Conservation (phyloP, 2,113 vertebrate genomes). For the Perca schrenkii region DNA sequence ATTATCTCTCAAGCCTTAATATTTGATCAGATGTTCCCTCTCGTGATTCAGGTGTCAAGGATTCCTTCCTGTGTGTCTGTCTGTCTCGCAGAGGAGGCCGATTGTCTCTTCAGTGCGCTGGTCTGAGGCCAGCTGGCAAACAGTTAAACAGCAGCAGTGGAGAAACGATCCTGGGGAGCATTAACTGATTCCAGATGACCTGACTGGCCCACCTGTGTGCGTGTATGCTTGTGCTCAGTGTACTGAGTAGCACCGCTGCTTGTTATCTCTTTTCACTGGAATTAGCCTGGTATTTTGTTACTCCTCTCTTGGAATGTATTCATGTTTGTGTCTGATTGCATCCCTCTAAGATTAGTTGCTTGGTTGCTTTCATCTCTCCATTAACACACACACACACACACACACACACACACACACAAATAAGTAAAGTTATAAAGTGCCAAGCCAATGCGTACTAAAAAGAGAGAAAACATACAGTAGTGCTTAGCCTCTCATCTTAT, state of each 20-base stretch:
- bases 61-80: conserved; percentile 39
- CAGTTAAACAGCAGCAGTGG: conserved; percentile 37
- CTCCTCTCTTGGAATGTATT: background rate
- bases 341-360: conserved; percentile 23
- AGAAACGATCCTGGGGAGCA: conserved; percentile 17
- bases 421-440: background rate
- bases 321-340: conserved; percentile 17
- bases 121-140: conserved; percentile 64
- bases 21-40: conserved; percentile 29
- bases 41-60: conserved; percentile 21
- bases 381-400: background rate
- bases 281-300: conserved; percentile 11
- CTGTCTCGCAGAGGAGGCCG: conserved; percentile 23
- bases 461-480: conserved; percentile 7
- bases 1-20: conserved; percentile 45
- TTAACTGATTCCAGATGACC: conserved; percentile 69
- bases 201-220: conserved; percentile 44
- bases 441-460: background rate
- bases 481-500: background rate
- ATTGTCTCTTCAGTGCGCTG: conserved; percentile 48
- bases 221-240: conserved; percentile 8
- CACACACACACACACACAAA: conserved; percentile 12
- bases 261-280: conserved; percentile 22
- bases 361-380: conserved; percentile 38
- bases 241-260: background rate